Base-by-base conservation (phyloP, 2,888 invertebrate genomes). In the Acleris literana region DNA sequence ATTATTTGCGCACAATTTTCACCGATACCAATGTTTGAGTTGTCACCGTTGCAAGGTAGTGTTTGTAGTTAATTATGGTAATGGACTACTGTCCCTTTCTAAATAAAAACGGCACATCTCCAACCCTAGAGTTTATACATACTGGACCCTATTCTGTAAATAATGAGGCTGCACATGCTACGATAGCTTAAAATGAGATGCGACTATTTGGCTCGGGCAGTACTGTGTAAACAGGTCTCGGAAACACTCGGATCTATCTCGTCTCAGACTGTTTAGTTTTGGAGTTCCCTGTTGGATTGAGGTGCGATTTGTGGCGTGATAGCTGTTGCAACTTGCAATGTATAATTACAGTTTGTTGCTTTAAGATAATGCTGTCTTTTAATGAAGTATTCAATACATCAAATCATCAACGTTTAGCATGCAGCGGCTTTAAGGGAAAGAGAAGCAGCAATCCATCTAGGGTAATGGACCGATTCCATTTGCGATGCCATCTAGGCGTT, bases 31-130 rank as follows among this genome's bases (percentile, higher is more conserved):
- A 71, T 85, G 81, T 86, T 88, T 88, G 84, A 84, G 78, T 85
- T 84, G 85, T 86, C 86, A 82, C 83, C 79, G 79, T 77, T 78
- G 79, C 80, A 79, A 76, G 78, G 79, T 81, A 80, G 74, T 87
- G 84, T 90, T 88, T 90, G 85, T 80, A 77, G 79, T 89, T 88
- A 88, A 90, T 90, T 90, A 89, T 84, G 84, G 76, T 86, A 88
- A 90, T 89, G 84, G 84, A 82, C 83, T 86, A 83, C 84, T 13
- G 13, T 13, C 13, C 39, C 39, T 13, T 4, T 39, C 39, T 13
- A 39, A 39, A 39, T 13, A 3, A 13, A 39, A 39, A 39, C 39
- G 39, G 13, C 39, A 11, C 39, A 13, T 39, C 13, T 39, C 39
- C 4, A 13, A 39, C 39, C 39, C 13, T 39, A 13, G 4, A 39